Conservation (phyloP, 2,113 vertebrate species). For the Speoplatyrhinus poulsoni region DNA sequence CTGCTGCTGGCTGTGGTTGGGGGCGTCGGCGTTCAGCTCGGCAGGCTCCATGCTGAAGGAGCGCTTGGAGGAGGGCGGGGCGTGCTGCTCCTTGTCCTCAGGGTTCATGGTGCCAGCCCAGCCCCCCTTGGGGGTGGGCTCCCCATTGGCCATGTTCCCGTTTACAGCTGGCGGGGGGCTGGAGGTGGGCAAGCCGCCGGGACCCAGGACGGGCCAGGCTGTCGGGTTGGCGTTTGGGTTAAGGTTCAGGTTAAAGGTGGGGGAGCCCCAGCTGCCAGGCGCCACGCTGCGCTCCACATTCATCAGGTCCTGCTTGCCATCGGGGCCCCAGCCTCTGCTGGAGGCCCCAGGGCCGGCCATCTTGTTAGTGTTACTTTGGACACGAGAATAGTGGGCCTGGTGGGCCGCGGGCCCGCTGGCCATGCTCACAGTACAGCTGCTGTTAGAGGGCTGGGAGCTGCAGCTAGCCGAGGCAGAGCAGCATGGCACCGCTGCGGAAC, state of each 20-base stretch:
- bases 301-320: slow-evolving; percentile 87
- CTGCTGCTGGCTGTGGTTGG: slow-evolving; percentile 90
- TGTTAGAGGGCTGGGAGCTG: slow-evolving; percentile 88
- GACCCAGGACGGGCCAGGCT: slow-evolving; percentile 94
- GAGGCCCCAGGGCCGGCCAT: slow-evolving; percentile 77
- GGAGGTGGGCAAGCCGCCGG: slow-evolving; percentile 58
- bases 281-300: slow-evolving; percentile 86
- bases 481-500: too few relatives aligned
- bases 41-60: slow-evolving; percentile 95
- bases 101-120: slow-evolving; percentile 90
- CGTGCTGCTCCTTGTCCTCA: slow-evolving; percentile 89
- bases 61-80: slow-evolving; percentile 86
- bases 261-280: slow-evolving; percentile 85
- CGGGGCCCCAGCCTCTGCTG: slow-evolving; percentile 83
- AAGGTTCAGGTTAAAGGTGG: slow-evolving; percentile 95
- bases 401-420: slow-evolving; percentile 91
- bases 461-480: slow-evolving; percentile 41
- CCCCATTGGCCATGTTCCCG: slow-evolving; percentile 79
- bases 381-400: slow-evolving; percentile 87
- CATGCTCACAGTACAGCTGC: slow-evolving; percentile 84
- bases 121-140: slow-evolving; percentile 66
- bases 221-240: slow-evolving; percentile 98
- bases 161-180: slow-evolving; percentile 85
- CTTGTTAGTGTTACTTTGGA: slow-evolving; percentile 86
- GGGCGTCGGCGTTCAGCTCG: slow-evolving; percentile 96